Conservation (phyloP, 1,140 invertebrate species). For the Atta texana region DNA sequence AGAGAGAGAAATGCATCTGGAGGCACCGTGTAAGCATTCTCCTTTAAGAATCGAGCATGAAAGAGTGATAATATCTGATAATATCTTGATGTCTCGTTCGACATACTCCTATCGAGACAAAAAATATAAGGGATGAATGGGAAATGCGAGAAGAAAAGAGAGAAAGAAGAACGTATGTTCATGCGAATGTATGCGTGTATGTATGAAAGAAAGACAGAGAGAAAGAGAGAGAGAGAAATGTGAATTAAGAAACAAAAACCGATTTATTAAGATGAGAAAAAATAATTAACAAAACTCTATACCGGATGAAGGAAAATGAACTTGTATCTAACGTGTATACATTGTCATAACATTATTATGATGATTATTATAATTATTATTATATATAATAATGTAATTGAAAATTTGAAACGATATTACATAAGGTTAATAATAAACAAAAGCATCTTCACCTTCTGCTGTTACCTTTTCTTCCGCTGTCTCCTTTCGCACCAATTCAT, state of each 20-base stretch:
- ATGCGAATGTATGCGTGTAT: not conserved
- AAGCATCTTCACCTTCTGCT: constrained; percentile 83
- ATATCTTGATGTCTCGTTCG: constrained; percentile 76
- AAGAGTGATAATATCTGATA: constrained; percentile 54
- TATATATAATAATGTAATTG: constrained; percentile 86
- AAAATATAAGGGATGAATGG: constrained; percentile 83
- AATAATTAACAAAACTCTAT: constrained; percentile 83
- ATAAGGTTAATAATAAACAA: constrained; percentile 87
- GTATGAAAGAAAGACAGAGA: constrained; percentile 7
- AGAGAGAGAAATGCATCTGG: constrained; percentile 73
- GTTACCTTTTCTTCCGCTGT: constrained; percentile 71
- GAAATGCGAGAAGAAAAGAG: constrained; percentile 1
- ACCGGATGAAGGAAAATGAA: constrained; percentile 81
- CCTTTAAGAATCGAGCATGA: constrained; percentile 77
- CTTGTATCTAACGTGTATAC: constrained; percentile 86
- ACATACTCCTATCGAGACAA: constrained; percentile 81
- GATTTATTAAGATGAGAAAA: constrained; percentile 83
- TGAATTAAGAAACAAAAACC: constrained; percentile 80
- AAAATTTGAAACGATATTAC: constrained; percentile 86
- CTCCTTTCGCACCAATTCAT: not conserved
- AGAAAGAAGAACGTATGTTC: not conserved
- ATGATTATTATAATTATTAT: constrained; percentile 81
- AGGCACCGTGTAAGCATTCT: constrained; percentile 80
- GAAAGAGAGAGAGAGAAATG: constrained; percentile 53
- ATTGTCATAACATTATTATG: constrained; percentile 86